Evolutionary conservation across 53 echinoderm and acorn worm genomes (phyloP).

Genomic region (Crossaster papposus): DNA sequence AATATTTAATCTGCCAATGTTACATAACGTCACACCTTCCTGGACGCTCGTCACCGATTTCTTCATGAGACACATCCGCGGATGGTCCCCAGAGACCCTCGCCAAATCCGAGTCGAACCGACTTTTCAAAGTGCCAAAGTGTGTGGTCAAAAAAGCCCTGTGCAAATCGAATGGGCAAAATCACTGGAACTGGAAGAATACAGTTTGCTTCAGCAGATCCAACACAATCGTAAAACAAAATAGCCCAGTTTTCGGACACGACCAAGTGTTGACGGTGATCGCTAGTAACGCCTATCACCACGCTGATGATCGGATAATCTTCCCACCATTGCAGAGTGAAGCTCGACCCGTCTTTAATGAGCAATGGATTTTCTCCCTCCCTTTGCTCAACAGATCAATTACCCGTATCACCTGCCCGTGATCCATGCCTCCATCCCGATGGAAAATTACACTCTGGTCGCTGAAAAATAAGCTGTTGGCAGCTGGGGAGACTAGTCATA

Average conservation of each 20-base stretch:
- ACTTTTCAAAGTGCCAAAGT: too few species aligned
- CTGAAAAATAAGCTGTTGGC: constrained; percentile 36
- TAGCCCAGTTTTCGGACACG: constrained; percentile 18
- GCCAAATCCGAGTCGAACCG: too few species aligned
- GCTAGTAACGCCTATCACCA: neutral
- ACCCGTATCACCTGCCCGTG: constrained; percentile 56
- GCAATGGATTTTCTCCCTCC: constrained; percentile 56
- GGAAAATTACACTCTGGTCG: constrained; percentile 54
- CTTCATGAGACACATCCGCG: too few species aligned
- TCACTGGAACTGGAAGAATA: too few species aligned
- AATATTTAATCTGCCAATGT: too few species aligned
- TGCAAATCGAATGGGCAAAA: too few species aligned
- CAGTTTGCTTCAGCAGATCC: neutral
- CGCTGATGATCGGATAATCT: neutral
- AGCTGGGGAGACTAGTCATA: constrained; percentile 61
- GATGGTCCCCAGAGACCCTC: too few species aligned
- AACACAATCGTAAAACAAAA: neutral
- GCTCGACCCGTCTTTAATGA: constrained; percentile 49
- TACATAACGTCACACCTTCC: too few species aligned
- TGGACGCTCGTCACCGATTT: too few species aligned
- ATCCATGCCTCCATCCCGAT: constrained; percentile 19
- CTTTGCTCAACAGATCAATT: constrained; percentile 41
- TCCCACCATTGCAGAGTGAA: neutral
- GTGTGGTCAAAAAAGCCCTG: too few species aligned
- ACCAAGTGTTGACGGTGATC: neutral